Evolutionary conservation across 1,140 invertebrate species (phyloP).

Genomic region (Ostrea edulis): DNA sequence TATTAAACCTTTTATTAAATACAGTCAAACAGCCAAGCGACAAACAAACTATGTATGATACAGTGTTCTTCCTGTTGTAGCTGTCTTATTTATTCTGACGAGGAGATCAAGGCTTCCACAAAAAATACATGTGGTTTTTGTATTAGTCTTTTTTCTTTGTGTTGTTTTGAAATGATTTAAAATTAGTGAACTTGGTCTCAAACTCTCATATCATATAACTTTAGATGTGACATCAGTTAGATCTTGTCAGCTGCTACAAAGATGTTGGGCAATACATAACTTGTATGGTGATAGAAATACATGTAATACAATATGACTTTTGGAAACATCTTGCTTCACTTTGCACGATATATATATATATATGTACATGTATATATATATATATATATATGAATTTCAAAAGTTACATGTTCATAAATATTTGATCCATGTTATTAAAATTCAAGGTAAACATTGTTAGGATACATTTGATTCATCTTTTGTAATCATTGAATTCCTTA

Average conservation of each 20-base stretch:
- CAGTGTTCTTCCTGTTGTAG: neutral
- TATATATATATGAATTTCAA: neutral
- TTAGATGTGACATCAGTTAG: neutral
- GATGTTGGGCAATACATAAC: neutral
- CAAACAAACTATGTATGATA: constrained; percentile 32
- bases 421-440: no score
- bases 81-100: neutral
- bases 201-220: neutral
- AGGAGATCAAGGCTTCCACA: neutral
- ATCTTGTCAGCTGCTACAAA: neutral
- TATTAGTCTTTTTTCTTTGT: constrained; percentile 9
- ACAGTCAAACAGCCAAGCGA: constrained; percentile 67
- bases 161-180: neutral
- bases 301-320: neutral
- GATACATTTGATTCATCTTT: no score
- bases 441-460: no score
- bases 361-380: neutral
- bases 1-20: constrained; percentile 74
- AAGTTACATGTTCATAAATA: no score
- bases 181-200: neutral
- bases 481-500: no score
- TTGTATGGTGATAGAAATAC: neutral
- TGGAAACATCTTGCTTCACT: neutral
- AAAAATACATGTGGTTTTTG: neutral
- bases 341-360: no score